phyloP scores from a whole-genome alignment of 2,888 invertebrate species.

The Coelinius sp. region DNA sequence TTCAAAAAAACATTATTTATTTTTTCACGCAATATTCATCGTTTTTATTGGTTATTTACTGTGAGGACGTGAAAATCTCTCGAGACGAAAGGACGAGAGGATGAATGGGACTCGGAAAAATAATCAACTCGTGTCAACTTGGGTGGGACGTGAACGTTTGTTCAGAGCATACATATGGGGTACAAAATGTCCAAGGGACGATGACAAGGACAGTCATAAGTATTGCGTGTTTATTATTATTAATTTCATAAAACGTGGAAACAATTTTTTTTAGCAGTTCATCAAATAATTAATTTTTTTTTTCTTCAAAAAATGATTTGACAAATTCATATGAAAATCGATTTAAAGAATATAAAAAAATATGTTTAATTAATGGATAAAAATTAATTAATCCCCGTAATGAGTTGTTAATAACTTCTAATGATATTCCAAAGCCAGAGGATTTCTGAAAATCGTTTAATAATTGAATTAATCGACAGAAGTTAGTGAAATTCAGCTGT shows the following conservation, averaged over 20 bases:
- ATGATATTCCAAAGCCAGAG: not conserved
- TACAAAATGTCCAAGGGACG: not conserved
- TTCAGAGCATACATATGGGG: not conserved
- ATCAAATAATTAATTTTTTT: too few species aligned
- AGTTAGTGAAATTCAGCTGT: not conserved
- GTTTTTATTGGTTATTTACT: not conserved
- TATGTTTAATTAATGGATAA: too few species aligned
- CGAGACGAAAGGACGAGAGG: not conserved
- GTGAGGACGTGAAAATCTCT: not conserved
- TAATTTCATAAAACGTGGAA: too few species aligned
- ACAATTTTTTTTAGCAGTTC: too few species aligned
- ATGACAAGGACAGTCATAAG: not conserved
- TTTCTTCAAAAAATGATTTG: too few species aligned
- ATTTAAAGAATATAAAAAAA: too few species aligned
- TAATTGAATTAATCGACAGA: not conserved
- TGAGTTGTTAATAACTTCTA: not conserved
- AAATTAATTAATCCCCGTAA: not conserved
- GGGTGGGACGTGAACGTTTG: slow-evolving; percentile 10
- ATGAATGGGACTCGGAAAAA: not conserved
- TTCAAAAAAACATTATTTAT: not conserved
- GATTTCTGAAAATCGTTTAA: slow-evolving; percentile 9
- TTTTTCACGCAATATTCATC: too few species aligned
- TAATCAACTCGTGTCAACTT: slow-evolving; percentile 9
- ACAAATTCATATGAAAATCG: too few species aligned
- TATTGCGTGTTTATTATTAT: not conserved